Evolutionary conservation across 2,888 invertebrate genomes (phyloP), one percentile per base, ranked within the genome.

Genomic region (Conistra vaccinii): DNA sequence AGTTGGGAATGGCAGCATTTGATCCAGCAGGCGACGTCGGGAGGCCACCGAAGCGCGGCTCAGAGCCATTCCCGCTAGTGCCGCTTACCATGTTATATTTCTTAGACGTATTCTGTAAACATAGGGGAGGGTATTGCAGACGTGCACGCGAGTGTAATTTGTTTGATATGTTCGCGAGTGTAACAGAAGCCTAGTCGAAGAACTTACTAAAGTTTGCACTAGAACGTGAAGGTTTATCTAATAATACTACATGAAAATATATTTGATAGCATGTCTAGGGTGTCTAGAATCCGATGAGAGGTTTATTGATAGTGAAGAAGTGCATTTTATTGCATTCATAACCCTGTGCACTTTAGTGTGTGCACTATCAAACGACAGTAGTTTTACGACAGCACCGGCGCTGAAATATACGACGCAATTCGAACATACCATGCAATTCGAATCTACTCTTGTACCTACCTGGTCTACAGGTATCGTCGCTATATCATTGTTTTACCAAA

Each of bases 31-130:
- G 84, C 81, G 81, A 26, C 48, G 76, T 14, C 80, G 71, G 69
- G 65, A 55, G 23, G 45, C 55, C 29, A 32, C n/a, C 35, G 42
- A 48, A n/a, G 67, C 42, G 51, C 51, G 60, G 65, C 80, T 42
- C 48, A 29, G 53, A 58, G 5, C 45, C 68, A 73, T 57, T 71
- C 67, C 81, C 39, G 60, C 68, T 69, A 81, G 60, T 67, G 58
- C 45, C 71, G 85, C 77, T 80, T 78, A 73, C 77, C 76, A 66
- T 76, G 80, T 82, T 81, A 80, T 76, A 83, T 75, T 81, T 82
- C 78, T 85, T 62, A 35, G 68, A 78, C 69, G 66, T 63, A 73
- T 35, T 74, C 51, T 29, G 26, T 48, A 78, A 80, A 83, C 81
- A 85, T 66, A 66, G 55, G 74, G 53, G 26, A 3, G 26, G 3